phyloP scores from a whole-genome alignment of 1,140 invertebrate genomes.

The Lethrus apterus region DNA sequence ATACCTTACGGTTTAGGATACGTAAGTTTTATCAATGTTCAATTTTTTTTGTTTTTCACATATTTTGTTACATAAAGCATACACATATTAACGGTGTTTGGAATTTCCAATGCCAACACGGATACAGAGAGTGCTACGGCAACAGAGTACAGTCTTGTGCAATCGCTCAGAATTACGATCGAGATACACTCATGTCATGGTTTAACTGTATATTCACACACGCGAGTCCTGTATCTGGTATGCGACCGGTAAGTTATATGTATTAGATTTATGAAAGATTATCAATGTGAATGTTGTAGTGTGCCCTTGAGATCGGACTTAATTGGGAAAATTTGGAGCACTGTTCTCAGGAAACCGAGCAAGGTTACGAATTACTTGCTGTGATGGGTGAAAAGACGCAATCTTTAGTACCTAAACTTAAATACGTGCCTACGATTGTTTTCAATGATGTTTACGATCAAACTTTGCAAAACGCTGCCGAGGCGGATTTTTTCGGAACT shows the following conservation, averaged over 20 bases:
- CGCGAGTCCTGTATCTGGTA: slow-evolving; percentile 30
- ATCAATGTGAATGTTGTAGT: slow-evolving; percentile 43
- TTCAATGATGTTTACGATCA: slow-evolving; percentile 42
- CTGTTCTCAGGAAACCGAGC: slow-evolving; percentile 36
- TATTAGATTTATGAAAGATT: too few relatives aligned
- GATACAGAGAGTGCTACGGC: slow-evolving; percentile 53
- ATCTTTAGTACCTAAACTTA: slow-evolving; percentile 41
- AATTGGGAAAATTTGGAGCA: slow-evolving; percentile 32
- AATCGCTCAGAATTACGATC: slow-evolving; percentile 42
- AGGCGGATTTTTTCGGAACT: slow-evolving; percentile 17
- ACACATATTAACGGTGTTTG: slow-evolving; percentile 37
- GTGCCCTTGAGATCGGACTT: slow-evolving; percentile 39
- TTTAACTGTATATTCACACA: slow-evolving; percentile 49
- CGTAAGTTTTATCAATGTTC: slow-evolving; percentile 46
- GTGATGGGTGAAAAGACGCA: slow-evolving; percentile 49
- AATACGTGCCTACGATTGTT: slow-evolving; percentile 55
- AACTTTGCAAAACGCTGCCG: slow-evolving; percentile 15
- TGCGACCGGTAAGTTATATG: too few relatives aligned
- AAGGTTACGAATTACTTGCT: slow-evolving; percentile 45
- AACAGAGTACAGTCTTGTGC: slow-evolving; percentile 61
- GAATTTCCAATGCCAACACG: slow-evolving; percentile 61
- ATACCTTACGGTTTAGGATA: slow-evolving; percentile 64
- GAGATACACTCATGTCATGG: slow-evolving; percentile 42
- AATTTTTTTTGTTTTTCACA: neutral
- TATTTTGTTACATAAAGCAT: neutral